Percentiles rank a stretch among this genome's conserved stretches.
Conservation (phyloP, 2,888 invertebrate genomes). For the Tipula lateralis region DNA sequence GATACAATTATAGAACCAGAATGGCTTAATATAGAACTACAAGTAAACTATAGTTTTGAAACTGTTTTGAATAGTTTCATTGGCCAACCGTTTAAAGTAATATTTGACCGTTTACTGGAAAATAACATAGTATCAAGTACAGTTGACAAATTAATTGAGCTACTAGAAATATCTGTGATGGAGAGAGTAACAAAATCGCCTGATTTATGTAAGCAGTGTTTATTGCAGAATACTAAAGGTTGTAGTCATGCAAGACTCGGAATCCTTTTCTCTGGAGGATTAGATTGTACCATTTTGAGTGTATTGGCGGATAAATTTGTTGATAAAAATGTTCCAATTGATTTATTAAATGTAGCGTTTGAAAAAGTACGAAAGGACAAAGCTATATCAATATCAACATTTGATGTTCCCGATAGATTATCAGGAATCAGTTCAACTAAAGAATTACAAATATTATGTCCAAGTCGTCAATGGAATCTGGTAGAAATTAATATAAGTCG, state of each 20-base stretch:
- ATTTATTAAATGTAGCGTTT: slow-evolving; percentile 94
- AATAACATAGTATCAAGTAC: slow-evolving; percentile 46
- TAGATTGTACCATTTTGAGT: slow-evolving; percentile 92
- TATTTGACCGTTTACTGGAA: slow-evolving; percentile 49
- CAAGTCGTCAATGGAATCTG: slow-evolving; percentile 75
- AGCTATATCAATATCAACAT: slow-evolving; percentile 43
- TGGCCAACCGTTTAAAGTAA: slow-evolving; percentile 29
- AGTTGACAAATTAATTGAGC: slow-evolving; percentile 50
- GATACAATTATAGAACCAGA: slow-evolving; percentile 34
- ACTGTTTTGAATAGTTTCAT: not conserved
- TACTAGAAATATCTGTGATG: slow-evolving; percentile 58
- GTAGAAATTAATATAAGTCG: slow-evolving; percentile 70
- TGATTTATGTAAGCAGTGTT: slow-evolving; percentile 58
- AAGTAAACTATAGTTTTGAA: not conserved
- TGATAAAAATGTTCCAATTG: slow-evolving; percentile 64
- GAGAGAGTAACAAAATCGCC: slow-evolving; percentile 59
- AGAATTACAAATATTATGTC: slow-evolving; percentile 66
- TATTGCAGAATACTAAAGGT: slow-evolving; percentile 39
- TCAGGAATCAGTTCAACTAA: slow-evolving; percentile 67
- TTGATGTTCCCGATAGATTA: slow-evolving; percentile 76
- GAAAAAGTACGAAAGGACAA: slow-evolving; percentile 47
- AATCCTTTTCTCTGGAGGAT: slow-evolving; percentile 90
- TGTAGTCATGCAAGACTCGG: slow-evolving; percentile 66
- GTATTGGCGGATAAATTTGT: slow-evolving; percentile 69
- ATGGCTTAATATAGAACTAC: slow-evolving; percentile 34